Conservation (phyloP, 2,797 vertebrate genomes). For the Phalanger gymnotis region DNA sequence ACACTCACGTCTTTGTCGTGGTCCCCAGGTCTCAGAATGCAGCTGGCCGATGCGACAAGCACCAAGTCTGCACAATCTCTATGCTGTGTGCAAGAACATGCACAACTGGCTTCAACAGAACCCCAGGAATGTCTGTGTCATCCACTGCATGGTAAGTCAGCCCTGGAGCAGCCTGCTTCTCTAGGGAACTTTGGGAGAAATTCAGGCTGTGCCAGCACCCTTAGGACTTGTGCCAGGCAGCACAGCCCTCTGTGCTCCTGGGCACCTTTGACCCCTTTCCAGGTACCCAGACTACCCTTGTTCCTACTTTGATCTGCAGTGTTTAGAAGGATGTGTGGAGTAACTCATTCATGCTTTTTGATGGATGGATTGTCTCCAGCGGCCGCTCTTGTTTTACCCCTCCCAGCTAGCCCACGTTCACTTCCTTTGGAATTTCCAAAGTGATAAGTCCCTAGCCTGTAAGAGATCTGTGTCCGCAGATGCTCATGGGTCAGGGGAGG, state of each 20-base stretch:
- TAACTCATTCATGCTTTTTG: not conserved
- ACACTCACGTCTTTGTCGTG: not conserved
- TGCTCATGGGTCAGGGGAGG: not conserved
- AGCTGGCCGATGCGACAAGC: conserved; percentile 97
- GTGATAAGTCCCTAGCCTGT: not conserved
- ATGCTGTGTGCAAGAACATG: conserved; percentile 99
- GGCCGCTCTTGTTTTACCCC: not conserved
- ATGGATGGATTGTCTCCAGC: not conserved
- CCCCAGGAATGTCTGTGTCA: conserved; percentile 98
- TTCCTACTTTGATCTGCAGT: not conserved
- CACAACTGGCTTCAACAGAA: conserved; percentile 99
- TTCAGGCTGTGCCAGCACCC: not conserved
- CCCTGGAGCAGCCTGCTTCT: not conserved
- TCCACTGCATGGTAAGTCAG: conserved; percentile 97
- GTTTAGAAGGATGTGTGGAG: not conserved
- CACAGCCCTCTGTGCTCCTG: not conserved
- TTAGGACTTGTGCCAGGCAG: not conserved
- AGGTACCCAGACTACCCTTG: not conserved
- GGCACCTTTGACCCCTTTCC: not conserved
- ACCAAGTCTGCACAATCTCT: conserved; percentile 98
- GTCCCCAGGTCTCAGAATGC: conserved; percentile 95
- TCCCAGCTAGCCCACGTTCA: not conserved
- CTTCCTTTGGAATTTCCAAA: not conserved
- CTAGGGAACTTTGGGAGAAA: not conserved
- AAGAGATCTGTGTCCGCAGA: not conserved